These are phyloP conservation scores for Macaria liturata DNA, from an alignment of 2,888 invertebrate species.

Conservation along the genomic window DNA sequence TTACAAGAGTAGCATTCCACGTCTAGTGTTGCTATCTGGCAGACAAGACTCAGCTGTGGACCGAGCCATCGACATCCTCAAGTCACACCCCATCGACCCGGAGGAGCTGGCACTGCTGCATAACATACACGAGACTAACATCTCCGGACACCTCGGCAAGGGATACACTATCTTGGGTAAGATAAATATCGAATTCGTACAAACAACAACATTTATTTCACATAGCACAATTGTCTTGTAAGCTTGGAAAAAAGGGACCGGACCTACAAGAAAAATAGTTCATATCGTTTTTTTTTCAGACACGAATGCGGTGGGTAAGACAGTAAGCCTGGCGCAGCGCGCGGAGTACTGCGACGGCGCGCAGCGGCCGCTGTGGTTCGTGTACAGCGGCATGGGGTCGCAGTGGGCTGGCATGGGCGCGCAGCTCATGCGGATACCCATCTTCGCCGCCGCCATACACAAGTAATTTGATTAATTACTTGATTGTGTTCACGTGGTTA, in stretches of 20 bases:
- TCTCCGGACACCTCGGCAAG: constrained; percentile 79
- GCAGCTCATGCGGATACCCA: constrained; percentile 84
- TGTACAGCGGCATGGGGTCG: constrained; percentile 88
- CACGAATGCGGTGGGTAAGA: not conserved
- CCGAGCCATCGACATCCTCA: constrained; percentile 49
- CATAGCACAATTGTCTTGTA: no score
- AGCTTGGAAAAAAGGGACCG: no score
- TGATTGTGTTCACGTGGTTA: no score
- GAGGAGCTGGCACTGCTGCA: constrained; percentile 74
- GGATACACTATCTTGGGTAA: constrained; percentile 81
- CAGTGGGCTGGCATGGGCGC: constrained; percentile 88
- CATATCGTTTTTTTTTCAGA: not conserved
- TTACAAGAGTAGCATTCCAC: constrained; percentile 55
- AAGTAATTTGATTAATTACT: constrained; percentile 39
- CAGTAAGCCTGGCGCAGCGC: not conserved
- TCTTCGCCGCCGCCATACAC: constrained; percentile 82
- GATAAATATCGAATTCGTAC: constrained; percentile 3
- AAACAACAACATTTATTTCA: no score
- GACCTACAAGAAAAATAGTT: no score
- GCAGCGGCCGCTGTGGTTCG: constrained; percentile 84
- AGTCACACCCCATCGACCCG: constrained; percentile 54
- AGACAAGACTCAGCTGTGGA: constrained; percentile 71
- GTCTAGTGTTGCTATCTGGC: constrained; percentile 79
- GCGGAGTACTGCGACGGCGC: constrained; percentile 51
- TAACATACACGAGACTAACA: constrained; percentile 62